These are phyloP conservation scores for Chaetodon auriga DNA, from an alignment of 2,113 vertebrate genomes.

Conservation along the genomic window DNA sequence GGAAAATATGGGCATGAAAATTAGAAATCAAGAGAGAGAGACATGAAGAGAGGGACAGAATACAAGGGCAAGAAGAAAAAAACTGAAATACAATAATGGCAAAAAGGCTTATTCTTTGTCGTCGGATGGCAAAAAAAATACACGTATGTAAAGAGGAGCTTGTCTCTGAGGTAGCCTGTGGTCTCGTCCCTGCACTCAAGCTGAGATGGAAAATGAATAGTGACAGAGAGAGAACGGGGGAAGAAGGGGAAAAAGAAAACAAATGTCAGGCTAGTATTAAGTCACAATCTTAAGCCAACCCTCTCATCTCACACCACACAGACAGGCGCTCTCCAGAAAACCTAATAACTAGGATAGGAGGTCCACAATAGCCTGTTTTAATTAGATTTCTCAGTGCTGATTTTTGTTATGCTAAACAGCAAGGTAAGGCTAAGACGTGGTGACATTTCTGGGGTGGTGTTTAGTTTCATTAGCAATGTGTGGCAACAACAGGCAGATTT, in stretches of 20 bases:
- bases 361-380: constrained; percentile 65
- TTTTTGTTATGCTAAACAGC: constrained; percentile 70
- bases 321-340: constrained; percentile 58
- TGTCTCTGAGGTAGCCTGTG: constrained; percentile 66
- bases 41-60: neutral
- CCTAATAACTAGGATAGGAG: constrained; percentile 50
- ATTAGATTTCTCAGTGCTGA: constrained; percentile 66
- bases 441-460: constrained; percentile 50
- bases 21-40: constrained; percentile 54
- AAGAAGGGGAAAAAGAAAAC: constrained; percentile 33
- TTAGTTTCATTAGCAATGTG: constrained; percentile 68
- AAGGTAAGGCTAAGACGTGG: constrained; percentile 50
- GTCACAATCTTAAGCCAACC: constrained; percentile 60
- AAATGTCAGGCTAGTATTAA: constrained; percentile 68
- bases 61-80: constrained; percentile 33
- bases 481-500: constrained; percentile 73
- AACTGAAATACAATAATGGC: constrained; percentile 32
- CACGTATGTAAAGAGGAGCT: constrained; percentile 58
- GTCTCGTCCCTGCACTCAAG: constrained; percentile 65
- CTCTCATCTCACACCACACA: constrained; percentile 50
- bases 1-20: constrained; percentile 53
- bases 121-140: constrained; percentile 32
- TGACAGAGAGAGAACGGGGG: constrained; percentile 59
- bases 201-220: constrained; percentile 74
- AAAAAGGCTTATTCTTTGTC: constrained; percentile 53